phyloP scores from a whole-genome alignment of 2,888 invertebrate genomes.

The Tetramorium bicarinatum region DNA sequence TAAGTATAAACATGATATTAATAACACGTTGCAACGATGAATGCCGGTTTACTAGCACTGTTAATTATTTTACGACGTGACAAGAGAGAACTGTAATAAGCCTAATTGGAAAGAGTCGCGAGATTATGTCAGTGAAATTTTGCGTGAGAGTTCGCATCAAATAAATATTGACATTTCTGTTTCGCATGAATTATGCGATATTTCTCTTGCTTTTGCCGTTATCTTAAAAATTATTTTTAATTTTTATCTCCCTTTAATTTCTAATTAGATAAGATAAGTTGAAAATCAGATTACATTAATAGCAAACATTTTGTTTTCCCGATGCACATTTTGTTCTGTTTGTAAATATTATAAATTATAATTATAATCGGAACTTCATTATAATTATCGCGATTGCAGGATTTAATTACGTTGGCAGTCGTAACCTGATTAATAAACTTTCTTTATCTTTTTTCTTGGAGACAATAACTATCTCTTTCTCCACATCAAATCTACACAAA shows the following conservation, averaged over 20 bases:
- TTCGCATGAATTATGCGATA: neutral
- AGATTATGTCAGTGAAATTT: slow-evolving; percentile 27
- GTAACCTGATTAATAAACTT: neutral
- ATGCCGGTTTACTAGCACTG: neutral
- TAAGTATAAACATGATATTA: neutral
- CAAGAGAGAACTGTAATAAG: neutral
- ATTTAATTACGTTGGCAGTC: neutral
- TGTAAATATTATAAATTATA: slow-evolving; percentile 22
- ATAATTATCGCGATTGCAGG: neutral
- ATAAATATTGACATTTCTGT: slow-evolving; percentile 30
- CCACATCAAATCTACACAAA: neutral
- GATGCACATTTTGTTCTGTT: neutral
- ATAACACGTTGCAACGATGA: slow-evolving; percentile 18
- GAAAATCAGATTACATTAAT: neutral
- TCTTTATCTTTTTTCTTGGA: neutral
- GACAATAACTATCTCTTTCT: neutral
- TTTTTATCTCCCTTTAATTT: slow-evolving; percentile 28
- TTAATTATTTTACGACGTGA: neutral
- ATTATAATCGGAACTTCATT: neutral
- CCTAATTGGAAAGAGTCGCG: slow-evolving; percentile 27
- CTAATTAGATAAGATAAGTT: slow-evolving; percentile 11
- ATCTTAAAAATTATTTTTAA: slow-evolving; percentile 3
- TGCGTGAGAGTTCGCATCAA: neutral
- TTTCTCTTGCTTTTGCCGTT: slow-evolving; percentile 5
- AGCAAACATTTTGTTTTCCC: neutral